Evolutionary conservation across 2,888 invertebrate genomes (phyloP).

Genomic region (Sinhomidia bicolor): DNA sequence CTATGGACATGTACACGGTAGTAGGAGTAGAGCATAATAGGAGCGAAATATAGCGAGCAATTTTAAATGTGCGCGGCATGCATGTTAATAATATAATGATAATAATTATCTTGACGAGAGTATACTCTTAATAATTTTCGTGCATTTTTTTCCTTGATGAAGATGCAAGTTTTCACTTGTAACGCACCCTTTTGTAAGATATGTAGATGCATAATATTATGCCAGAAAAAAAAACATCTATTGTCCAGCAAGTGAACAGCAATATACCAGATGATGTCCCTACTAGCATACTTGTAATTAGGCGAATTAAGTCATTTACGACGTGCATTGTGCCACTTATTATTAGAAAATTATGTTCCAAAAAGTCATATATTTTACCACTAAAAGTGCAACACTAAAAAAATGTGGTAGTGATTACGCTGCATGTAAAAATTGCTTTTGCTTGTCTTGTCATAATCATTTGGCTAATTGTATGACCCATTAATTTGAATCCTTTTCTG

Average conservation of each 20-base stretch:
- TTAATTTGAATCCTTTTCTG: too few species aligned
- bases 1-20: background rate
- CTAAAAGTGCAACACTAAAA: background rate
- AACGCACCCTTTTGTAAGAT: background rate
- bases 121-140: conserved; percentile 12
- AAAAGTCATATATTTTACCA: background rate
- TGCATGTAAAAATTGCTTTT: background rate
- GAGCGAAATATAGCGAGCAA: conserved; percentile 14
- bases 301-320: conserved; percentile 65
- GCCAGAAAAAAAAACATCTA: too few species aligned
- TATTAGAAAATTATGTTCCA: background rate
- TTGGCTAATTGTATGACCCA: background rate
- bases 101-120: conserved; percentile 52
- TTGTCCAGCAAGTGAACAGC: background rate
- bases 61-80: conserved; percentile 59
- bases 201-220: background rate
- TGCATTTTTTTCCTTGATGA: conserved; percentile 29
- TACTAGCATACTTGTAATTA: conserved; percentile 59
- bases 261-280: conserved; percentile 10
- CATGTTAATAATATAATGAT: conserved; percentile 71
- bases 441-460: background rate
- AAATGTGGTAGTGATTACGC: background rate
- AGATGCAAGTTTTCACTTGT: conserved; percentile 15
- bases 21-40: background rate
- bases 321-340: conserved; percentile 38